These are phyloP conservation scores for Tigriopus californicus DNA, from an alignment of 2,888 invertebrate genomes.

Conservation along the genomic window DNA sequence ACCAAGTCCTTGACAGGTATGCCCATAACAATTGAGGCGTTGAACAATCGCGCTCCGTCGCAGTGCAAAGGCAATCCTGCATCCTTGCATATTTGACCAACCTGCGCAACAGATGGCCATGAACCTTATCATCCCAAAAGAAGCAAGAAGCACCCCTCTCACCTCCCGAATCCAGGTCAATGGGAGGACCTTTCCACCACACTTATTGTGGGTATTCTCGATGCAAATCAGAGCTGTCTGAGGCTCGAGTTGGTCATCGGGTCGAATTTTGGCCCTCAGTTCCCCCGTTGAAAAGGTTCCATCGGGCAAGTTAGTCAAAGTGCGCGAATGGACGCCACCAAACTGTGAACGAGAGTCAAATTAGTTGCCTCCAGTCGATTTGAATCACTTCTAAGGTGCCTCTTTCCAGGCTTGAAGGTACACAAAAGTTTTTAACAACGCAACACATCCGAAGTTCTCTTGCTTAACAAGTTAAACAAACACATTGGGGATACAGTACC, in stretches of 20 bases:
- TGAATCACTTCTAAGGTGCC: too few species aligned
- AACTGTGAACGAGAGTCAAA: too few species aligned
- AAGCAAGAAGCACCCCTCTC: too few species aligned
- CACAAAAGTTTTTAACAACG: too few species aligned
- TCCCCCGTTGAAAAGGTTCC: constrained; percentile 64
- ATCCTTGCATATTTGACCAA: constrained; percentile 42
- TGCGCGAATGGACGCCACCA: constrained; percentile 54
- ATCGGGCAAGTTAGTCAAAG: constrained; percentile 52
- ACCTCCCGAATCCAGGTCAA: constrained; percentile 46
- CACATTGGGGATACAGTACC: constrained; percentile 26
- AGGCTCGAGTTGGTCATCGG: constrained; percentile 51
- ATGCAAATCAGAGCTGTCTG: constrained; percentile 55
- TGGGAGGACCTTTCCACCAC: constrained; percentile 69
- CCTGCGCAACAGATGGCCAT: too few species aligned
- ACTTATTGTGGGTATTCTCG: constrained; percentile 79
- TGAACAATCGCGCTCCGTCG: constrained; percentile 85
- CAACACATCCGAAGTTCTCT: too few species aligned
- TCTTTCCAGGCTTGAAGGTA: too few species aligned
- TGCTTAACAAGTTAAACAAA: too few species aligned
- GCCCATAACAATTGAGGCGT: constrained; percentile 54
- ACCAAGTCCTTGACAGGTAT: constrained; percentile 44
- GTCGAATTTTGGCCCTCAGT: constrained; percentile 45
- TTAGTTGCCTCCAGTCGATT: too few species aligned
- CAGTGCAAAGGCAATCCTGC: constrained; percentile 52
- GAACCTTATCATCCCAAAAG: too few species aligned